These are phyloP conservation scores for Pachypeltis micranthus DNA, from an alignment of 1,140 invertebrate genomes.

Conservation along the genomic window DNA sequence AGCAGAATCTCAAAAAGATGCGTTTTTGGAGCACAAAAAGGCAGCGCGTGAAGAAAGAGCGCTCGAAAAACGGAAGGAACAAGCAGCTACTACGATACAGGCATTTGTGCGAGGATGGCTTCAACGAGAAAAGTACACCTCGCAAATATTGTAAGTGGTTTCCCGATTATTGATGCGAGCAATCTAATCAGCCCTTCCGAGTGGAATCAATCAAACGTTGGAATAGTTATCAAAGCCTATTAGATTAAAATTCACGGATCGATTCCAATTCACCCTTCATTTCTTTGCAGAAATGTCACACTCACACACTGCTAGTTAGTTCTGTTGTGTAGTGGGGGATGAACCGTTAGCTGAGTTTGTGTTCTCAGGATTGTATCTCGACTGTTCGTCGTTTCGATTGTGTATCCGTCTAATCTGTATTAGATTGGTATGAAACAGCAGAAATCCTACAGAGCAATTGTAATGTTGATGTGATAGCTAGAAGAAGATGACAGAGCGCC, in stretches of 20 bases:
- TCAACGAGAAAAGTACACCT: constrained; percentile 44
- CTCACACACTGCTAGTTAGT: too few species aligned
- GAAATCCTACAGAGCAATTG: too few species aligned
- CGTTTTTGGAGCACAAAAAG: constrained; percentile 71
- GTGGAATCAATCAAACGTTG: not conserved
- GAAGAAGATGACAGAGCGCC: too few species aligned
- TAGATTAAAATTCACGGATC: not conserved
- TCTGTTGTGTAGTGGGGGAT: too few species aligned
- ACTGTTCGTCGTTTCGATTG: too few species aligned
- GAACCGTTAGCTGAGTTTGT: too few species aligned
- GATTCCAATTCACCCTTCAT: not conserved
- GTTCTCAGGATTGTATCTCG: too few species aligned
- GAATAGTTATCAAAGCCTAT: not conserved
- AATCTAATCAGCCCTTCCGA: not conserved
- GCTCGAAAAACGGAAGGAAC: constrained; percentile 61
- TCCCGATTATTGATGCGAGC: not conserved
- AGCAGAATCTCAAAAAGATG: constrained; percentile 36
- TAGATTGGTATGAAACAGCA: too few species aligned
- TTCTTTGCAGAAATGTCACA: not conserved
- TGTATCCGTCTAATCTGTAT: too few species aligned
- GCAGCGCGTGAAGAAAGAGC: constrained; percentile 73
- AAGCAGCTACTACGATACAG: constrained; percentile 58
- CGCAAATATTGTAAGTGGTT: constrained; percentile 47
- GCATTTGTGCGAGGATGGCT: constrained; percentile 58
- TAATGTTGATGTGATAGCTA: too few species aligned